Base-by-base conservation (phyloP, 1,140 invertebrate species). In the Eulimnadia texana region DNA sequence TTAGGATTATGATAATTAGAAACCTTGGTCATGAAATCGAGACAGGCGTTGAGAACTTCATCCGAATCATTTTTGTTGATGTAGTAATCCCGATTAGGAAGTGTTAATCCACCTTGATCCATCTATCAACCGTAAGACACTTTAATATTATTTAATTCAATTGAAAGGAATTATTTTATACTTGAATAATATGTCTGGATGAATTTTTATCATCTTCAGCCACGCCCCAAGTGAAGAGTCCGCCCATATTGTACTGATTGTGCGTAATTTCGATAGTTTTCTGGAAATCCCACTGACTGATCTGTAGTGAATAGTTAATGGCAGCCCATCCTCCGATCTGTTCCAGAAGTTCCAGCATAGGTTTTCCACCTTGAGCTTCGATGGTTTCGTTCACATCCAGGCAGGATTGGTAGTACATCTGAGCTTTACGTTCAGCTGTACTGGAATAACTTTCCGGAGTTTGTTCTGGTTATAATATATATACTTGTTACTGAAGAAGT, bases 151-250 rank as follows among this genome's bases (percentile, higher is more conserved):
- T 53, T 24, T 23, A 33, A 60, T 19, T 22, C 47, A 55, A 57
- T 23, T 63, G 28, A 13, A 11, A 27, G 42, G 23, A 33, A 61
- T 3, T 54, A 22, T 50, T 54, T n/a, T n/a, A n/a, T n/a, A 89
- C 87, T 74, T 88, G 84, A 66, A 97, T 84, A 58, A 95, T 84
- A 70, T 96, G 84, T 60, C 80, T 80, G 0, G 83, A 84, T 0
- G 92, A 95, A 72, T 97, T 94, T 66, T 84, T 82, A 68, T 96
- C 92, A 70, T 98, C 92, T 72, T 94, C 92, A 3, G 85, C 88
- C 0, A 97, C 90, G 19, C 82, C 85, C 84, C 92, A 92, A 33
- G 83, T 81, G 71, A 98, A 96, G 2, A 97, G 73, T 23, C 90
- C 91, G 1, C 86, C 87, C 69, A 93, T 84, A 69, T 89, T 90